Evolutionary conservation across 1,140 invertebrate genomes (phyloP), one percentile per base, ranked within the genome.

Genomic region (Oppia nitens): DNA sequence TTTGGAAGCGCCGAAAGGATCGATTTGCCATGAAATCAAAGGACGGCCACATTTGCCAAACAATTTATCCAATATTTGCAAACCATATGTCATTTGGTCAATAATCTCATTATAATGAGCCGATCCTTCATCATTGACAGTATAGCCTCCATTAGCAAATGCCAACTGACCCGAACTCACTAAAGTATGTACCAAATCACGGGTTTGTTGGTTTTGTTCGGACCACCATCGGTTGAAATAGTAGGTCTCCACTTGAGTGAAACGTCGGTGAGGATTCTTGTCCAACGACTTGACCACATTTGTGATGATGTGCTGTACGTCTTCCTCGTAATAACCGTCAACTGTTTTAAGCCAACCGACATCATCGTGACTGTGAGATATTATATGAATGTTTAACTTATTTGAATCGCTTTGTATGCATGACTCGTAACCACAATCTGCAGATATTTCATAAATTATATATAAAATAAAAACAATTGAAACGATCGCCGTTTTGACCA

Each of bases 191-290:
- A 78, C 72, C 21, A 65, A 50, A 21, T 79, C 66, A 50, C 78
- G 73, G 0, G 76, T 74, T 2, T 69, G 66, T 1, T 83, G 78
- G 14, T 74, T 66, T 67, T 93, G 88, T 20, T 82, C 74, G 14
- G 74, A 66, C 83, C 87, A 95, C 93, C 94, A 98, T 67, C 85
- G n/a, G n/a, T n/a, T n/a, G n/a, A n/a, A n/a, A n/a, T n/a, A n/a
- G n/a, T n/a, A n/a, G n/a, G n/a, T n/a, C n/a, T n/a, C n/a, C n/a
- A n/a, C n/a, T n/a, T n/a, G n/a, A n/a, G n/a, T n/a, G n/a, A n/a
- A n/a, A n/a, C 81, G 69, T 56, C 74, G 70, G 20, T 66, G 68
- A 14, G 83, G 77, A 72, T 93, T 79, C 61, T 82, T 79, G 60
- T 79, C 67, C 0, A 97, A 73, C 55, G 85, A 81, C 23, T 80